Evolutionary conservation across 2,797 vertebrate species (phyloP).

Genomic region (Catamblyrhynchus diadema): DNA sequence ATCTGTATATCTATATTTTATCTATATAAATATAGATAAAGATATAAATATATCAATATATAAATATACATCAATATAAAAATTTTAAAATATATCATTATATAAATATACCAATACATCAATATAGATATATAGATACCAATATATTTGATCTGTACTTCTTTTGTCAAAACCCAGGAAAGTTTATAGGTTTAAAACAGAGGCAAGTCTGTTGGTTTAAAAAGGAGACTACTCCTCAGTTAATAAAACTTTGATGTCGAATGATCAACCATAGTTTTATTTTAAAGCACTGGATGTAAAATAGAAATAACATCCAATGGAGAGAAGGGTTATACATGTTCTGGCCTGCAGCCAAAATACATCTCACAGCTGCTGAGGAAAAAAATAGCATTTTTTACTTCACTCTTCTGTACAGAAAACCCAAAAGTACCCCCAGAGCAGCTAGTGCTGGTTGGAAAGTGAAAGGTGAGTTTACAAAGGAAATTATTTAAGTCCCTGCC

Average conservation of each 20-base stretch:
- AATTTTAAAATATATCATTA: too few species aligned
- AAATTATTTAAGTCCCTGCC: neutral
- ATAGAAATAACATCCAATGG: constrained; percentile 17
- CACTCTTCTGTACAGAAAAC: neutral
- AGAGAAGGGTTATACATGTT: neutral
- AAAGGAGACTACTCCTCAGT: neutral
- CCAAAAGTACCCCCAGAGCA: neutral
- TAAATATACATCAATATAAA: too few species aligned
- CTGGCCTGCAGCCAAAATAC: constrained; percentile 22
- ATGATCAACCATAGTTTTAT: neutral
- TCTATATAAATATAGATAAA: neutral
- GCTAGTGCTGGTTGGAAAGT: neutral
- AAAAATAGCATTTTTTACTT: neutral
- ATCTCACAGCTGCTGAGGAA: constrained; percentile 1
- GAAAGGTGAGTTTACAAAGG: neutral
- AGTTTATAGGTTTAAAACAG: neutral
- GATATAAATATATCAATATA: too few species aligned
- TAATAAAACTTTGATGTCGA: neutral
- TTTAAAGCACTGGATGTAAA: constrained; percentile 35
- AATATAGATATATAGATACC: too few species aligned
- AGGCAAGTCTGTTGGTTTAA: neutral
- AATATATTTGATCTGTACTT: neutral
- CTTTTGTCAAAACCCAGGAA: neutral
- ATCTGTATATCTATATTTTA: neutral
- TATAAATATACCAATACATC: neutral